Evolutionary conservation across 35 echinoderm and acorn worm genomes (phyloP).

Genomic region (Acanthaster planci): DNA sequence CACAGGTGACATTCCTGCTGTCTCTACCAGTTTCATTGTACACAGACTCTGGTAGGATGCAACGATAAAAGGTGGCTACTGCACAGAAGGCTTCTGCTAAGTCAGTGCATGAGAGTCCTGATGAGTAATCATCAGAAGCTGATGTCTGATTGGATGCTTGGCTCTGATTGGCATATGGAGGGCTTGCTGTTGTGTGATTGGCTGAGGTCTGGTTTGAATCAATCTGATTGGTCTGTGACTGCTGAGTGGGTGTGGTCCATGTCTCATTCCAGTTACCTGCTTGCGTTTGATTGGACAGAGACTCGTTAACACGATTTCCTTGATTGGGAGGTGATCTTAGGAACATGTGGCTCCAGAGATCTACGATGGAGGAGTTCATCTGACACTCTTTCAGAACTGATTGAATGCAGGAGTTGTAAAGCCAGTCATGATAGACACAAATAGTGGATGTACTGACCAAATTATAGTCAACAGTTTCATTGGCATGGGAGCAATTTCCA

Average conservation of each 20-base stretch:
- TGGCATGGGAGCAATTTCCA: slow-evolving; percentile 33
- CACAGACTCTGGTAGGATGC: neutral
- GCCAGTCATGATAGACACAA: slow-evolving; percentile 19
- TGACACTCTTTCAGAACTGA: slow-evolving; percentile 29
- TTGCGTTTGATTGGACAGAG: neutral
- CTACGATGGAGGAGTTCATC: neutral
- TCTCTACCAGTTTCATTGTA: slow-evolving; percentile 19
- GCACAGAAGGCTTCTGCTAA: neutral
- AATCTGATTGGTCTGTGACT: neutral
- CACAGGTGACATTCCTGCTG: slow-evolving; percentile 5
- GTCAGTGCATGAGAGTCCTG: neutral
- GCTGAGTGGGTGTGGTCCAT: slow-evolving; percentile 1
- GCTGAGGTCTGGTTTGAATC: neutral
- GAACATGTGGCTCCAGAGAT: neutral
- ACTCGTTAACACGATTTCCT: no score
- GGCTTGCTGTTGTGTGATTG: neutral
- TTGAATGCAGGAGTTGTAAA: neutral
- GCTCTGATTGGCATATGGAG: neutral
- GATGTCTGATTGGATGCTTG: neutral
- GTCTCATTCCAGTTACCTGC: neutral
- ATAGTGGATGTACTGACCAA: neutral
- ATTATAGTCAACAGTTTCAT: neutral
- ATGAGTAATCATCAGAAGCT: neutral
- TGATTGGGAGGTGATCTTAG: no score
- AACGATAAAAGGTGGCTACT: neutral